phyloP scores from a whole-genome alignment of 2,797 vertebrate species.

The Sus cebifrons region DNA sequence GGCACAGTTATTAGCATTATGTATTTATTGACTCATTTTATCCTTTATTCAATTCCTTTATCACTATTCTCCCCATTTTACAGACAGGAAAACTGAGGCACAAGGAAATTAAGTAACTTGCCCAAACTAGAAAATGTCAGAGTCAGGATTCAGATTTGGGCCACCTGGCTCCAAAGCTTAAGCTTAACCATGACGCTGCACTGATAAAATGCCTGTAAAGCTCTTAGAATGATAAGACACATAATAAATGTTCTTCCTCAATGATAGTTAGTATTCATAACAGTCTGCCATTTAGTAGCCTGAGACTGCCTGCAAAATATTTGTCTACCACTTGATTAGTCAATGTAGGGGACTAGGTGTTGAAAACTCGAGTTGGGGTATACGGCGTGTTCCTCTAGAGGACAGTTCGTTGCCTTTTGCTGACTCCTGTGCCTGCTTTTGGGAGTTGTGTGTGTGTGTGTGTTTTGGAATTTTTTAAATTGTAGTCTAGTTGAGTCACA shows the following conservation, averaged over 20 bases:
- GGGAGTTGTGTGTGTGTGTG: too few species aligned
- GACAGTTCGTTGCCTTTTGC: slow-evolving; percentile 11
- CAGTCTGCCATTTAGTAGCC: neutral
- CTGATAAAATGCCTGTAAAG: neutral
- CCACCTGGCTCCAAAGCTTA: neutral
- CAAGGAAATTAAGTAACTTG: neutral
- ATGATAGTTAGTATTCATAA: neutral
- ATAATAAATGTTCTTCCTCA: neutral
- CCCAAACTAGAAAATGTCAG: slow-evolving; percentile 23
- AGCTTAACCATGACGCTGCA: neutral
- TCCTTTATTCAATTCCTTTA: slow-evolving; percentile 42
- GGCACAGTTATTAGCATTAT: neutral
- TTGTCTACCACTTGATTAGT: neutral
- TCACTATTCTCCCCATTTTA: neutral
- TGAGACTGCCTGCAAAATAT: neutral
- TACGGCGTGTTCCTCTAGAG: neutral
- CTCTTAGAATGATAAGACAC: neutral
- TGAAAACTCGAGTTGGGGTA: neutral
- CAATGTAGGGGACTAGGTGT: neutral
- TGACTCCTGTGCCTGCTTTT: too few species aligned
- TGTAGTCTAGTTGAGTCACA: too few species aligned
- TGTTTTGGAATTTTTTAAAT: too few species aligned
- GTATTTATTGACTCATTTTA: slow-evolving; percentile 28
- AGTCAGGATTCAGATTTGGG: neutral
- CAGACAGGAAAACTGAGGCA: neutral